A percentile compares a stretch with the other conserved stretches of the same genome.
These are phyloP conservation scores for Phengaris arion DNA, from an alignment of 2,888 invertebrate genomes.

Conservation along the genomic window DNA sequence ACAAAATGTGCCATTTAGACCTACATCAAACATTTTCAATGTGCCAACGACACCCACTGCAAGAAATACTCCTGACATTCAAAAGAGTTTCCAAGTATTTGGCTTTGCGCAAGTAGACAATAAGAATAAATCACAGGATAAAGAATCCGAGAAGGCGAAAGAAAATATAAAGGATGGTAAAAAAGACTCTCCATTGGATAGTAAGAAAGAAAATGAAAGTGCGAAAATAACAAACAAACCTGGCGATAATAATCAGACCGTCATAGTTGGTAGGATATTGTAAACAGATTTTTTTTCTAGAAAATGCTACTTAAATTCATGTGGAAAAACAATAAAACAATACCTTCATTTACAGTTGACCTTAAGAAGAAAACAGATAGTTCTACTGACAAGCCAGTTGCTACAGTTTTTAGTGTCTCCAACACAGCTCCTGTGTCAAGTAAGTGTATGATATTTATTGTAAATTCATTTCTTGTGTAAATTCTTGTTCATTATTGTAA, in stretches of 20 bases:
- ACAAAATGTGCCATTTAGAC: constrained; percentile 49
- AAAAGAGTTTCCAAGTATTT: constrained; percentile 47
- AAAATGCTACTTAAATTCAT: neutral
- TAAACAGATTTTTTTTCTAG: neutral
- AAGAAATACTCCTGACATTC: constrained; percentile 51
- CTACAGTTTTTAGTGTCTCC: constrained; percentile 42
- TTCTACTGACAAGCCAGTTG: constrained; percentile 33
- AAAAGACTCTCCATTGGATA: constrained; percentile 5
- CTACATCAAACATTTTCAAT: constrained; percentile 55
- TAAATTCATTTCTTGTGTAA: no score
- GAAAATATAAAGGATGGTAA: constrained; percentile 51
- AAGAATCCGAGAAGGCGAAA: constrained; percentile 48
- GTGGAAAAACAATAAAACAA: neutral
- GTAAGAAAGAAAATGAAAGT: constrained; percentile 30
- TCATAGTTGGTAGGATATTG: constrained; percentile 40
- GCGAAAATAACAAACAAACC: constrained; percentile 24
- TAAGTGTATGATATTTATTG: neutral
- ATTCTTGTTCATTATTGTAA: no score
- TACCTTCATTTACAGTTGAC: constrained; percentile 37
- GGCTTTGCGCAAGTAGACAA: constrained; percentile 44
- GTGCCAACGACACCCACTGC: constrained; percentile 46
- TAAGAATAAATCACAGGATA: constrained; percentile 48
- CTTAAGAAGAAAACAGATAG: constrained; percentile 37
- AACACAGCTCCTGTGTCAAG: constrained; percentile 37
- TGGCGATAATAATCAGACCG: constrained; percentile 31